Base-by-base conservation (phyloP, 2,113 vertebrate species). In the Sorex fumeus region DNA sequence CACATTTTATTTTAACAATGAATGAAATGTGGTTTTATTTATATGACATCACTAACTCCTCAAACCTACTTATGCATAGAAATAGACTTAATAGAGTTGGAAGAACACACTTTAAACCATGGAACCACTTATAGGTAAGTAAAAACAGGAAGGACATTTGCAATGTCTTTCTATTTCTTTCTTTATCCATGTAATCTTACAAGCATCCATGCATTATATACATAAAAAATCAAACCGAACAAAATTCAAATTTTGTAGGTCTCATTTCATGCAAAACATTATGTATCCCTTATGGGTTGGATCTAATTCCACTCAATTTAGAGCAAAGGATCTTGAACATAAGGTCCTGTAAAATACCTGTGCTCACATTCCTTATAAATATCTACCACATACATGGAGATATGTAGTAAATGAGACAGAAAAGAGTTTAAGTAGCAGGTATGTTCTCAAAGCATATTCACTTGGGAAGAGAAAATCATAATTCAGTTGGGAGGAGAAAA, bases 21-120 rank as follows among this genome's bases (percentile, higher is more conserved):
- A 90, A 23, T 45, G 64, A 91, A 89, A 23, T 50, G 50, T 85
- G 47, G 23, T 85, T 16, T 94, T 15, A 69, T 69, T 69, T 80
- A 32, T 16, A 6, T 34, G 23, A 81, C 75, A 60, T 19, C 19
- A 77, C 43, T 36, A 40, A 60, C 57, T 60, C 21, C 19, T 9
- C 79, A 79, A 80, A 12, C 13, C 36, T 76, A 23, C 5, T 27
- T n/a, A 43, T 76, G 7, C 71, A 64, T 77, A 23, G 62, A 81
- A 82, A 45, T 71, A 47, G 70, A 86, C 19, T 83, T 64, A 82
- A 50, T 66, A 64, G 60, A 23, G 25, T 28, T 88, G 13, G 32
- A 71, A 50, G 9, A 93, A 53, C 30, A 82, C 3, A 47, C 43
- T 57, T 95, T 79, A 43, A 53, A 16, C 6, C 70, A 6, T 36